These are phyloP conservation scores for Gnathonemus echidnorhynchus DNA, from an alignment of 2,113 vertebrate species.

Conservation along the genomic window DNA sequence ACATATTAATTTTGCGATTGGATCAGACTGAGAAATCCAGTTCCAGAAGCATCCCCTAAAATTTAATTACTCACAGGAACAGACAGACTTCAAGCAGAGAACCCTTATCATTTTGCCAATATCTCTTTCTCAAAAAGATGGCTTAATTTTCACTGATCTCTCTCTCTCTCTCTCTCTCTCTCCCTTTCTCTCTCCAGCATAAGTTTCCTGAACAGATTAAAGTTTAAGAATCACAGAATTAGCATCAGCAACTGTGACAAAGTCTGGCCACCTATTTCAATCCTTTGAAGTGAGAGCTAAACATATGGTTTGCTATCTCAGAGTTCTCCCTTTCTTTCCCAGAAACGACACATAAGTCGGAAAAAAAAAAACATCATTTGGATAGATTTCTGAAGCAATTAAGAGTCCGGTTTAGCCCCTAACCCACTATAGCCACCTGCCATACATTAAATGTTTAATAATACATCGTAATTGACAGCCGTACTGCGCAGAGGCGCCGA, in stretches of 20 bases:
- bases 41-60: neutral
- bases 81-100: neutral
- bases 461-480: neutral
- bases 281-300: neutral
- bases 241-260: neutral
- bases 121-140: neutral
- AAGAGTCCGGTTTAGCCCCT: neutral
- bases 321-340: neutral
- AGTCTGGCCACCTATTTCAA: neutral
- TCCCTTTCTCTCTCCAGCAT: neutral
- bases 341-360: neutral
- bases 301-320: neutral
- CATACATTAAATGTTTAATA: neutral
- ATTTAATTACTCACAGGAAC: slow-evolving; percentile 6
- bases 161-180: neutral
- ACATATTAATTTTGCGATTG: neutral
- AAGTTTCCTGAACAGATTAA: neutral
- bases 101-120: neutral
- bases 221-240: neutral
- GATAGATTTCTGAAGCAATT: neutral
- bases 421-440: neutral
- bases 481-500: neutral
- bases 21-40: neutral
- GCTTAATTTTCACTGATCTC: neutral
- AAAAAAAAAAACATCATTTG: neutral